Evolutionary conservation across 1,140 invertebrate species (phyloP), one percentile per base, ranked within the genome.

Genomic region (Pseudomyrmex concolor): DNA sequence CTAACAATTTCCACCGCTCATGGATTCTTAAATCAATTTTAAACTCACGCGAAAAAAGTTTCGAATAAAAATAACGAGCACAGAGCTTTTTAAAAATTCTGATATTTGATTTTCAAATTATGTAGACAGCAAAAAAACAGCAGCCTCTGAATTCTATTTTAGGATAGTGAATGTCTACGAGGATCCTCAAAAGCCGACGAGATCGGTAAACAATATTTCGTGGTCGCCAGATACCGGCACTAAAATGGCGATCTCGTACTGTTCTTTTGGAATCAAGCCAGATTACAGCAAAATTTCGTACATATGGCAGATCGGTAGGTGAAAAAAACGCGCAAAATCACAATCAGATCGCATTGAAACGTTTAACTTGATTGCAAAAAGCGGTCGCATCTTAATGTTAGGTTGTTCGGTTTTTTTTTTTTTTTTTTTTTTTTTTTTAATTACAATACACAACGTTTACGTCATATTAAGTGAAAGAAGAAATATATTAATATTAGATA

Each of bases 241-340:
- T 2, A 96, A 97, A 91, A 93, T 99, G 63, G 98, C 97, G 0
- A 96, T 97, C 0, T 97, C 97, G n/a, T 97, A 99, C 91, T 98
- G 97, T 88, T 97, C 97, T 89, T 94, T 97, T 90, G 96, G 97
- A 91, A 70, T 50, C 13, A 25, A 73, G 34, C 51, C 78, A 22
- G 84, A 91, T 57, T 95, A 87, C 54, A 91, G 95, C 95, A 83
- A 96, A 95, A 62, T 95, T 96, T 96, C 96, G 2, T 99, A 98
- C 90, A 98, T 99, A 89, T 99, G 98, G 98, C 97, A 99, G 93
- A 95, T 98, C 87, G 97, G 97, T 97, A 94, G 91, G 89, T 91
- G 91, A 57, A 80, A 63, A 80, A 86, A 84, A 66, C 43, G 54
- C 9, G 54, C 43, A 57, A 34, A 34, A 34, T 34, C 34, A 57